A percentile compares a stretch with the other conserved stretches of the same genome.
Conservation (phyloP, 1,140 invertebrate species). For the Drosophila nebulosa region DNA sequence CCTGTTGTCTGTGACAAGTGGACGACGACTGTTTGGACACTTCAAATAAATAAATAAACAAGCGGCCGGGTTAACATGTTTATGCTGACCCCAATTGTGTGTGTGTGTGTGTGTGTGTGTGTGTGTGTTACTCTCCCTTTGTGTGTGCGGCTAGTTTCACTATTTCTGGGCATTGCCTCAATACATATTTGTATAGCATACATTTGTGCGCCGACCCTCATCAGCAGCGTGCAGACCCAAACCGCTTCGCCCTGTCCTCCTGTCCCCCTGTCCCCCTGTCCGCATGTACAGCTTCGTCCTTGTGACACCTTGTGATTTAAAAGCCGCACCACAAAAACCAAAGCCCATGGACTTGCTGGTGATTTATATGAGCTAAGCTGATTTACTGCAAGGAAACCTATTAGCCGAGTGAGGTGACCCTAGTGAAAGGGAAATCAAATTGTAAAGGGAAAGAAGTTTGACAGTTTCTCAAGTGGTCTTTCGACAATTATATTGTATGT, state of each 20-base stretch:
- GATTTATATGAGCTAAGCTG: slow-evolving; percentile 60
- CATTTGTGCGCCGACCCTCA: slow-evolving; percentile 47
- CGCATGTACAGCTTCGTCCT: neutral
- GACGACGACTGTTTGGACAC: slow-evolving; percentile 60
- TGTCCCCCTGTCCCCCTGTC: neutral
- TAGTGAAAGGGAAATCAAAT: neutral
- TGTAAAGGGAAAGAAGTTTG: neutral
- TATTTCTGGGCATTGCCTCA: neutral
- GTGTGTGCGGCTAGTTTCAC: slow-evolving; percentile 26
- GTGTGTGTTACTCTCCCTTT: no score
- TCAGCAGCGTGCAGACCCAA: slow-evolving; percentile 34
- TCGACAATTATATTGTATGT: slow-evolving; percentile 62
- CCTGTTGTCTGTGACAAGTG: slow-evolving; percentile 65
- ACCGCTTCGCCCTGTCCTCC: neutral
- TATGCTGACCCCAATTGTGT: slow-evolving; percentile 38
- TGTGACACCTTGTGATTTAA: slow-evolving; percentile 75
- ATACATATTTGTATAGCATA: slow-evolving; percentile 33
- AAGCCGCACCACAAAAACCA: slow-evolving; percentile 61
- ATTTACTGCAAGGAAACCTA: slow-evolving; percentile 57
- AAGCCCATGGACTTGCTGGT: slow-evolving; percentile 37
- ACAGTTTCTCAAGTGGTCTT: slow-evolving; percentile 11
- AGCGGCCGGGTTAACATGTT: slow-evolving; percentile 40
- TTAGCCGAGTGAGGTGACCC: slow-evolving; percentile 19
- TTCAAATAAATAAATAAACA: slow-evolving; percentile 77
- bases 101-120: neutral